Evolutionary conservation across 2,113 vertebrate genomes (phyloP).

Genomic region (Leptodactylus fuscus): DNA sequence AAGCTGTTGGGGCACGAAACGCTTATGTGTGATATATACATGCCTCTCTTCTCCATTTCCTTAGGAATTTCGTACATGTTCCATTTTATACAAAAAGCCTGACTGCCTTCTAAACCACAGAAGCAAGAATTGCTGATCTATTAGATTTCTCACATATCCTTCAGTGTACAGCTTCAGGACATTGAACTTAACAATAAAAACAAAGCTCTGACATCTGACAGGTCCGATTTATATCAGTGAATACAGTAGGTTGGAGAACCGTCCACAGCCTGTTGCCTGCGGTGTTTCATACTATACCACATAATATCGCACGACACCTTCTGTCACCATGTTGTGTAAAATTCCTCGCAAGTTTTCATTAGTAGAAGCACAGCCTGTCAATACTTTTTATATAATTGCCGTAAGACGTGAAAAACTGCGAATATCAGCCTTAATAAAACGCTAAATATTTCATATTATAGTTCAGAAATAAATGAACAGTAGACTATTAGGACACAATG

Average conservation of each 20-base stretch:
- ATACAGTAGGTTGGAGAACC: slow-evolving; percentile 5
- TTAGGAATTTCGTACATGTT: not conserved
- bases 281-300: slow-evolving; percentile 3
- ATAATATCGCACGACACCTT: slow-evolving; percentile 35
- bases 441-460: not conserved
- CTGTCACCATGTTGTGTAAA: slow-evolving; percentile 33
- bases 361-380: not conserved
- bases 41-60: not conserved
- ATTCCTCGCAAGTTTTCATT: not conserved
- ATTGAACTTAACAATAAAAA: slow-evolving; percentile 29
- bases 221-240: slow-evolving; percentile 40
- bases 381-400: not conserved
- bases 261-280: not conserved
- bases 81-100: not conserved
- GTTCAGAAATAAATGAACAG: not conserved
- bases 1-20: no score
- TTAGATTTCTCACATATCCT: not conserved
- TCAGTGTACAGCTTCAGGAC: slow-evolving; percentile 24
- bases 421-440: not conserved
- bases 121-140: not conserved
- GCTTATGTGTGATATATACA: no score
- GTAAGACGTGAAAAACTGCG: not conserved
- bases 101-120: not conserved
- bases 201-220: slow-evolving; percentile 35
- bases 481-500: not conserved